Evolutionary conservation across 1,140 invertebrate genomes (phyloP).

Genomic region (Maniola jurtina): DNA sequence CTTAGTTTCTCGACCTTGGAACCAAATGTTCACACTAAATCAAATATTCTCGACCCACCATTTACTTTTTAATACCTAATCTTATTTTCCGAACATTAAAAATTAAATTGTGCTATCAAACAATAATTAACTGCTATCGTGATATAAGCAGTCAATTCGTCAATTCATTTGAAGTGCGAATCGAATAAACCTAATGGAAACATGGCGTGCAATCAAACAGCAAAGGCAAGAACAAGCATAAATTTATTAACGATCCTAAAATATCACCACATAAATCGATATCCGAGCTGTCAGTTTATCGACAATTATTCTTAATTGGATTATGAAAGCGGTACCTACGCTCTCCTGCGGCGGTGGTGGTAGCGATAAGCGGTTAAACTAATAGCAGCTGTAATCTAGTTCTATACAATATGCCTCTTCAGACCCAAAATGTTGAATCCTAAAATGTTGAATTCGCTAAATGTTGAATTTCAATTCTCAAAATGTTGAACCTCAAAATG

Average conservation of each 20-base stretch:
- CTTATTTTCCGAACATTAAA: background rate
- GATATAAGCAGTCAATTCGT: constrained; percentile 57
- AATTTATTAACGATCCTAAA: constrained; percentile 77
- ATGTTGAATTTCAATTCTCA: too few species aligned
- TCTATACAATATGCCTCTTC: too few species aligned
- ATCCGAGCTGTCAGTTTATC: constrained; percentile 74
- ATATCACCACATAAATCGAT: constrained; percentile 77
- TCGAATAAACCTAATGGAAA: constrained; percentile 71
- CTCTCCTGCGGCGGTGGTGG: constrained; percentile 38
- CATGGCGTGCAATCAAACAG: constrained; percentile 69
- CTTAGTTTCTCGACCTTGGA: too few species aligned
- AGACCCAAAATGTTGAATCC: too few species aligned
- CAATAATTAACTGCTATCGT: constrained; percentile 42
- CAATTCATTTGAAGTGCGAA: constrained; percentile 48
- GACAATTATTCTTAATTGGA: constrained; percentile 78
- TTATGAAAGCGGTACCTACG: constrained; percentile 67
- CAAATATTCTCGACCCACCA: background rate
- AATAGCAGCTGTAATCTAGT: too few species aligned
- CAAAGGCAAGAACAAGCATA: constrained; percentile 67
- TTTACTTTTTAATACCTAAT: background rate
- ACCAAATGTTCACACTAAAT: too few species aligned
- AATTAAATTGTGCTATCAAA: constrained; percentile 8
- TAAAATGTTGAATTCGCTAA: too few species aligned
- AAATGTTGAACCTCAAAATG: too few species aligned
- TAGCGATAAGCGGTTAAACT: constrained; percentile 28